Conservation (phyloP, 2,113 vertebrate genomes). For the Cyanoramphus novaezelandiae region DNA sequence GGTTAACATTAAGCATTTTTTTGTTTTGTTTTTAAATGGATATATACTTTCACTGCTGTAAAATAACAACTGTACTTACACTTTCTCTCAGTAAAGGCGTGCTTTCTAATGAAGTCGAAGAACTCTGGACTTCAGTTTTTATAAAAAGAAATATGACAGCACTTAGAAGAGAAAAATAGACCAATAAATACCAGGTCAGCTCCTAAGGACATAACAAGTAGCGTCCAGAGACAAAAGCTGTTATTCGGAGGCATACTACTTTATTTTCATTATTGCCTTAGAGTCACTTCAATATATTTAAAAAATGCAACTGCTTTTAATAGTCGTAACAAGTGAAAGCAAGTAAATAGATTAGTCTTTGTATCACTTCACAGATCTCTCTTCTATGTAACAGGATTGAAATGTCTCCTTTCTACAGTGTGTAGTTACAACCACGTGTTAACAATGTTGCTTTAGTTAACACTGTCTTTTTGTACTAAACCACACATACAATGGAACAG, state of each 20-base stretch:
- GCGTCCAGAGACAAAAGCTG: background rate
- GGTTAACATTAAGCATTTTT: background rate
- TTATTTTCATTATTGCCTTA: background rate
- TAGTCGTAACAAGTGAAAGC: background rate
- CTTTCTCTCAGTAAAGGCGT: constrained; percentile 79
- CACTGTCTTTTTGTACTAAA: background rate
- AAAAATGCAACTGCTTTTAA: background rate
- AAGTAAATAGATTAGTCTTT: background rate
- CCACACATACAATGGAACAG: background rate
- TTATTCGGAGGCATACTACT: background rate
- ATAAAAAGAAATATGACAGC: constrained; percentile 90
- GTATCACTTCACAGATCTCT: background rate
- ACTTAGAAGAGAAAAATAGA: constrained; percentile 75
- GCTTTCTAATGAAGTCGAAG: constrained; percentile 57
- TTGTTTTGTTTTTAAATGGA: background rate
- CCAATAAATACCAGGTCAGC: background rate
- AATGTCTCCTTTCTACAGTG: background rate
- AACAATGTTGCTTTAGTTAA: background rate
- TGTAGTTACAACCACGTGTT: background rate
- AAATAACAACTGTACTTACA: constrained; percentile 73
- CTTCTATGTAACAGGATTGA: background rate
- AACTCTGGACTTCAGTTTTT: constrained; percentile 80
- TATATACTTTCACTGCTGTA: background rate
- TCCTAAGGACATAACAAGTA: background rate
- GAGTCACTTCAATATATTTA: background rate